Evolutionary conservation across 2,797 vertebrate genomes (phyloP).

Genomic region (Crocidura indochinensis): DNA sequence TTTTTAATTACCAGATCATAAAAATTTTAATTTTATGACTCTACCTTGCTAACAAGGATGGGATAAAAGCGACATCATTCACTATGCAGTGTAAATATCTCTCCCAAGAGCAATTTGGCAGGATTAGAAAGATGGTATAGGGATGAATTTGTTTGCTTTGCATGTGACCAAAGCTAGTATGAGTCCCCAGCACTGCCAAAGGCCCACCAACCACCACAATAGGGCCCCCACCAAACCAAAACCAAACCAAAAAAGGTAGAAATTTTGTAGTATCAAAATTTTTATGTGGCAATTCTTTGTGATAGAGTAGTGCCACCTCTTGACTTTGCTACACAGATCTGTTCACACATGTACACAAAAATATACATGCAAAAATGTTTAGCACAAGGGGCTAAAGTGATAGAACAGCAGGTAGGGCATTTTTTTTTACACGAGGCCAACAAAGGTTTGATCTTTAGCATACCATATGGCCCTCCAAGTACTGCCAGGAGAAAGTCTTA

Average conservation of each 20-base stretch:
- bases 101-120: constrained; percentile 27
- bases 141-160: too few species aligned
- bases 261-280: not conserved
- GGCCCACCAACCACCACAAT: too few species aligned
- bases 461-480: too few species aligned
- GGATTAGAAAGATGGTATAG: not conserved
- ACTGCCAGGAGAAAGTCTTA: too few species aligned
- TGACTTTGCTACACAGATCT: constrained; percentile 15
- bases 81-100: constrained; percentile 5
- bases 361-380: not conserved
- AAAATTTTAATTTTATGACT: constrained; percentile 1
- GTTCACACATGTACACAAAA: constrained; percentile 21
- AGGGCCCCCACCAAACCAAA: too few species aligned
- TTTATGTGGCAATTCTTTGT: not conserved
- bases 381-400: not conserved
- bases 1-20: constrained; percentile 16
- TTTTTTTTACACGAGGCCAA: too few species aligned
- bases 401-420: too few species aligned
- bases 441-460: too few species aligned
- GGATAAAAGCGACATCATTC: not conserved
- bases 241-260: too few species aligned
- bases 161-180: too few species aligned
- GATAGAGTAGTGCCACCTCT: constrained; percentile 23
- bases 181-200: too few species aligned
- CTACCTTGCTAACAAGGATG: not conserved